These are phyloP conservation scores for Cynodonichthys magdalenae DNA, from an alignment of 2,797 vertebrate species.

Conservation along the genomic window DNA sequence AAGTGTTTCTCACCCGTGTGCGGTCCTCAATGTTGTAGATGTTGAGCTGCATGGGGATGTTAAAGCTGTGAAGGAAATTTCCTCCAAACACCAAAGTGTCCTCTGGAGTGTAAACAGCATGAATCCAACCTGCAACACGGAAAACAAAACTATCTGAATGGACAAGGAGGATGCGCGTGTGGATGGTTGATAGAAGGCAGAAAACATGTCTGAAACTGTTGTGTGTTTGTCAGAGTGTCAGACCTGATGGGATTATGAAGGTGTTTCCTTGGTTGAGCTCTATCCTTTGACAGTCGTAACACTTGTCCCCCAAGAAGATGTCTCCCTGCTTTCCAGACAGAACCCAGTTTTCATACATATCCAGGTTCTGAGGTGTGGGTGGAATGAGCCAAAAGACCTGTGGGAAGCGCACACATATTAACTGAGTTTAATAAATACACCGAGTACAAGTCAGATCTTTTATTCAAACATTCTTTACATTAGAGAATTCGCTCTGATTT, in stretches of 20 bases:
- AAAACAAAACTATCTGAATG: slow-evolving; percentile 8
- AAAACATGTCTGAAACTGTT: neutral
- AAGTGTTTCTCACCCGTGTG: slow-evolving; percentile 85
- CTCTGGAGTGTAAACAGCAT: slow-evolving; percentile 97
- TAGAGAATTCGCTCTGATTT: neutral
- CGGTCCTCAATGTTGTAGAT: slow-evolving; percentile 98
- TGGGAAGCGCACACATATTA: neutral
- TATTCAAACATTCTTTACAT: neutral
- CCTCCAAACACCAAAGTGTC: slow-evolving; percentile 97
- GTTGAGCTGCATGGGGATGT: slow-evolving; percentile 98
- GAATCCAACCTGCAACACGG: slow-evolving; percentile 90
- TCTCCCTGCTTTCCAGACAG: slow-evolving; percentile 98
- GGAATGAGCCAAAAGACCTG: slow-evolving; percentile 99
- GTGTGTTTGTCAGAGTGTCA: neutral
- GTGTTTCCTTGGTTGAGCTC: slow-evolving; percentile 96
- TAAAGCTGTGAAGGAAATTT: slow-evolving; percentile 98
- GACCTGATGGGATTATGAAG: slow-evolving; percentile 98
- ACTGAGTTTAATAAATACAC: slow-evolving; percentile 2
- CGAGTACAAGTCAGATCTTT: neutral
- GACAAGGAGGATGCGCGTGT: neutral
- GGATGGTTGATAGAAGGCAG: neutral
- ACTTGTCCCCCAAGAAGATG: slow-evolving; percentile 96
- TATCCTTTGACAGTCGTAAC: slow-evolving; percentile 92
- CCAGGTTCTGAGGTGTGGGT: slow-evolving; percentile 94
- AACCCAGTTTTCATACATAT: slow-evolving; percentile 98